These are phyloP conservation scores for Drosophila ficusphila DNA, from an alignment of 1,140 invertebrate genomes.

Conservation along the genomic window DNA sequence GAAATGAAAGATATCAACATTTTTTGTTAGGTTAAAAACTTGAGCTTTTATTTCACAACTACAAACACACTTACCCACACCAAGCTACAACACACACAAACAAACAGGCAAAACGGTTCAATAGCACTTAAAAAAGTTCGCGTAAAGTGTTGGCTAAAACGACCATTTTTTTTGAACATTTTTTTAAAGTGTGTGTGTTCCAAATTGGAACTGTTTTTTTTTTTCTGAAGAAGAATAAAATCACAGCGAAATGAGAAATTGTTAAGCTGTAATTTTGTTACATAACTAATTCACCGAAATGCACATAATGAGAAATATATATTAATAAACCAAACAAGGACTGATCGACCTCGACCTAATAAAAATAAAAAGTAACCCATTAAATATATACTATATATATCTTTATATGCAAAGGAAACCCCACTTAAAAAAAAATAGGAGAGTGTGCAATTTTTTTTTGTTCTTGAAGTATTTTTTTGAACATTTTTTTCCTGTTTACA, in stretches of 20 bases:
- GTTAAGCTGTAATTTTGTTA: not conserved
- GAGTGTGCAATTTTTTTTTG: constrained; percentile 45
- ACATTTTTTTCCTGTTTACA: constrained; percentile 47
- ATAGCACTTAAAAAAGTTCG: constrained; percentile 1
- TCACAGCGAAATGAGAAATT: constrained; percentile 18
- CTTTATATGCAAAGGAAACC: constrained; percentile 11
- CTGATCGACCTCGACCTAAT: constrained; percentile 30
- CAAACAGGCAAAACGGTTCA: not conserved
- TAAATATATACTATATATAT: constrained; percentile 5
- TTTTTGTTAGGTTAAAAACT: not conserved
- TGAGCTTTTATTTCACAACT: constrained; percentile 22
- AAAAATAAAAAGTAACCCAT: constrained; percentile 5
- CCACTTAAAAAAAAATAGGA: not conserved
- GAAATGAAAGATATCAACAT: constrained; percentile 5
- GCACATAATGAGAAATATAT: constrained; percentile 7
- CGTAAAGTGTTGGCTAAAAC: constrained; percentile 6
- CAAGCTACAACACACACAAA: not conserved
- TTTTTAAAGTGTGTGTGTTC: constrained; percentile 39
- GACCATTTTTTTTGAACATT: constrained; percentile 11
- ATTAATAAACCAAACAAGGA: constrained; percentile 45
- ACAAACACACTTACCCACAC: not conserved
- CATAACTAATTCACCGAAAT: constrained; percentile 7
- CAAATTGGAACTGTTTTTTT: constrained; percentile 5
- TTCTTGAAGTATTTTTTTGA: constrained; percentile 6
- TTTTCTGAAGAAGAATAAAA: constrained; percentile 17